Evolutionary conservation across 35 echinoderm and acorn worm genomes (phyloP), one percentile per base, ranked within the genome.

Genomic region (Amphiura filiformis): DNA sequence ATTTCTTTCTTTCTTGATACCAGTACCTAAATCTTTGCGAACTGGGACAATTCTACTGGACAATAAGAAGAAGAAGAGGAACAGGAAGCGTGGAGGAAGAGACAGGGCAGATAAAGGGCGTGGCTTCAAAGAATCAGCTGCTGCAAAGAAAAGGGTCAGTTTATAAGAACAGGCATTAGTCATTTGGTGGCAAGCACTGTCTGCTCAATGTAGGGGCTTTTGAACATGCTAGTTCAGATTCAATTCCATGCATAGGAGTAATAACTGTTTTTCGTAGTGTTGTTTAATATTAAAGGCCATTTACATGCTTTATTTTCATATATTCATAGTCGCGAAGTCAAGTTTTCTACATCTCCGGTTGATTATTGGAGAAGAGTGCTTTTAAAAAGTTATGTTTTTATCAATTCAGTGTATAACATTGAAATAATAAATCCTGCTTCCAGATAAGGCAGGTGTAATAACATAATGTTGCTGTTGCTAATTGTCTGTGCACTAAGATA

Each of bases 131-230:
- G 89, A 91, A 77, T 79, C 89, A 1, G 78, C 65, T 47, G 76
- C 78, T 61, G 82, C 83, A 31, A 91, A 85, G 65, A 92, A 77
- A 41, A 92, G 87, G 85, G 85, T 93, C 31, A 44, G 37, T 13
- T 36, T 81, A 79, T n/a, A n/a, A n/a, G n/a, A n/a, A n/a, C n/a
- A n/a, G n/a, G 18, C 22, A 11, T 26, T 23, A 7, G 13, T 22
- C 12, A 14, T 20, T 17, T 26, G 34, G 35, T 84, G 39, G 31
- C 52, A 3, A 22, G 2, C 70, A 7, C 22, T 34, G 9, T 76
- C 4, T 31, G 1, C n/a, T 31, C 28, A 34, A 9, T 2, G 35
- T 22, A 22, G 28, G 70, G 35, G 35, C 20, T 31, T 12, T 75
- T 75, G 65, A 75, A 75, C 33, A 30, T 0, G 33, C 65, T 75